Percentiles rank a stretch among this genome's conserved stretches.
Conservation (phyloP, 2,888 invertebrate genomes). For the Latheticus oryzae region DNA sequence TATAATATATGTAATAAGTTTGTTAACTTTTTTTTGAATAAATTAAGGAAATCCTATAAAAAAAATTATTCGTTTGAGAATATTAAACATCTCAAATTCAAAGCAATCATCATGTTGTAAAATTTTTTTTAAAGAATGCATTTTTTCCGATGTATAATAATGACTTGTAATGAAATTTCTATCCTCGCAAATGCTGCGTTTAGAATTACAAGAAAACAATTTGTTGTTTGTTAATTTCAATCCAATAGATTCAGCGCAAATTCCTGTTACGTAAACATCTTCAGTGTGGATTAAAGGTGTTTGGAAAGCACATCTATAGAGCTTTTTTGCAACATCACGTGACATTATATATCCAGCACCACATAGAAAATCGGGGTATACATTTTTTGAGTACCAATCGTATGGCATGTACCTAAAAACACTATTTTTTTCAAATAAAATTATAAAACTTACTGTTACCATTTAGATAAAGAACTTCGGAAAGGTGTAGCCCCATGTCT, state of each 20-base stretch:
- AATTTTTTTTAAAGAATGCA: not conserved
- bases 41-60: not conserved
- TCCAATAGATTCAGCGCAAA: slow-evolving; percentile 72
- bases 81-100: too few relatives aligned
- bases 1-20: too few relatives aligned
- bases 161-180: slow-evolving; percentile 13
- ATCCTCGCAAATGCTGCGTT: slow-evolving; percentile 39
- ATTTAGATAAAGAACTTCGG: too few relatives aligned
- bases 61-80: too few relatives aligned
- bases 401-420: slow-evolving; percentile 78
- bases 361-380: slow-evolving; percentile 84
- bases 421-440: too few relatives aligned
- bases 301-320: slow-evolving; percentile 75
- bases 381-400: slow-evolving; percentile 78
- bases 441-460: too few relatives aligned
- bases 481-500: slow-evolving; percentile 71
- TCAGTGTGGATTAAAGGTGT: slow-evolving; percentile 82
- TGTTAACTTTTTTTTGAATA: too few relatives aligned
- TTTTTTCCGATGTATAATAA: slow-evolving; percentile 9
- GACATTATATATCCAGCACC: slow-evolving; percentile 86
- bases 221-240: slow-evolving; percentile 73
- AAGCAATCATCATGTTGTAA: not conserved
- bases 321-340: slow-evolving; percentile 71
- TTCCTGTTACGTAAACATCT: slow-evolving; percentile 83
- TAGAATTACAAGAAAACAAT: slow-evolving; percentile 71